Percentiles rank a stretch among this genome's conserved stretches.
phyloP scores from a whole-genome alignment of 1,140 invertebrate species.

The Lepidurus apus region DNA sequence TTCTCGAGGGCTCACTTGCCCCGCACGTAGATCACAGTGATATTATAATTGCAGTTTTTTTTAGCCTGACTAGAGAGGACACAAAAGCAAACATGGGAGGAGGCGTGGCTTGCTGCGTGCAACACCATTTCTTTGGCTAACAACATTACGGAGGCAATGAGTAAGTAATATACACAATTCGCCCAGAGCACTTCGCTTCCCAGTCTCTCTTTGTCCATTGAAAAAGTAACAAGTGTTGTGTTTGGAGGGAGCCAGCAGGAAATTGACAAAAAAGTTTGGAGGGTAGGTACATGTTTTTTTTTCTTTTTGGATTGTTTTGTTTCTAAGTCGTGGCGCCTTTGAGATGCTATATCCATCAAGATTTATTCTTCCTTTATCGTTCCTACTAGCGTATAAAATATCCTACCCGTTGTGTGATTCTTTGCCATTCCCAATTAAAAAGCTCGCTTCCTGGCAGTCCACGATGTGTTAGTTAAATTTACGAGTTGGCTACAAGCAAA shows the following conservation, averaged over 20 bases:
- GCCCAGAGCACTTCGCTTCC: not conserved
- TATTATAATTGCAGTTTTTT: slow-evolving; percentile 1
- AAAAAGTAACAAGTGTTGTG: not conserved
- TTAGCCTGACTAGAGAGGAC: slow-evolving; percentile 21
- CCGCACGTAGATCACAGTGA: slow-evolving; percentile 17
- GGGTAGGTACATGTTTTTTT: not conserved
- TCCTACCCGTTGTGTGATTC: not conserved
- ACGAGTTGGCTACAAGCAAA: not conserved
- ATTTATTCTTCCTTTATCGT: not conserved
- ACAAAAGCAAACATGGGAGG: slow-evolving; percentile 19
- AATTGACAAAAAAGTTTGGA: not conserved
- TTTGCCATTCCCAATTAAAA: not conserved
- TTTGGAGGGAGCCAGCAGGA: not conserved
- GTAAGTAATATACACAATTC: slow-evolving; percentile 16
- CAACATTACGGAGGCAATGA: not conserved
- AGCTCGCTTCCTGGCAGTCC: not conserved
- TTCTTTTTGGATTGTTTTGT: not conserved
- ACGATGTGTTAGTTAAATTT: not conserved
- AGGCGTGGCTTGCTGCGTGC: slow-evolving; percentile 20
- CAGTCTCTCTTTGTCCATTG: not conserved
- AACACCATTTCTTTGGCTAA: slow-evolving; percentile 13
- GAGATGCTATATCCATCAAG: not conserved
- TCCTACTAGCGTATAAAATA: not conserved
- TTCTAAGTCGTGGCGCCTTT: not conserved
- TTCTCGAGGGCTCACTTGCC: not conserved